phyloP scores from a whole-genome alignment of 2,888 invertebrate genomes.

The Limnephilus rhombicus region DNA sequence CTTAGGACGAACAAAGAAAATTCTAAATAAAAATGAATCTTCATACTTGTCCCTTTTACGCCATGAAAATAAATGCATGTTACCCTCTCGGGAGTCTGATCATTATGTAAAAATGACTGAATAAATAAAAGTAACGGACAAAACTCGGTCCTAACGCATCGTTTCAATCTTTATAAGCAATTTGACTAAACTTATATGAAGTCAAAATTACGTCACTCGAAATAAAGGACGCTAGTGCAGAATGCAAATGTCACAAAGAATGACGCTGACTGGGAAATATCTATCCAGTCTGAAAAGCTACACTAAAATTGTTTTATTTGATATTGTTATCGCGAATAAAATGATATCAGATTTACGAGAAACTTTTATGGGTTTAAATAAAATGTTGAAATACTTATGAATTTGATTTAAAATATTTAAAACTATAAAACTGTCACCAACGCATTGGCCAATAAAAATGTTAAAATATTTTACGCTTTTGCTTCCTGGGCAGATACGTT shows the following conservation, averaged over 20 bases:
- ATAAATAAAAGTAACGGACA: background rate
- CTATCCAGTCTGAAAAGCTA: background rate
- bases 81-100: background rate
- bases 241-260: constrained; percentile 2
- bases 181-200: constrained; percentile 15
- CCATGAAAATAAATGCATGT: background rate
- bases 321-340: background rate
- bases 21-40: background rate
- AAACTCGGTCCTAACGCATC: background rate
- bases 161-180: background rate
- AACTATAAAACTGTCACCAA: background rate
- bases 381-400: background rate
- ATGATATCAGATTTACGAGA: background rate
- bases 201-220: background rate
- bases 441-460: background rate
- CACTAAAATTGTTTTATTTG: background rate
- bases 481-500: too few species aligned
- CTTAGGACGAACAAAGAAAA: background rate
- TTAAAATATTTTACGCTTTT: background rate
- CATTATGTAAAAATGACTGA: background rate
- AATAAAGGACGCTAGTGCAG: background rate
- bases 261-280: background rate
- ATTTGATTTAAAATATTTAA: background rate
- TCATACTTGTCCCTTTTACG: background rate
- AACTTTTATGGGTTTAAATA: background rate